Evolutionary conservation across 1,140 invertebrate genomes (phyloP), one percentile per base, ranked within the genome.

Genomic region (Heliothis subflexa): DNA sequence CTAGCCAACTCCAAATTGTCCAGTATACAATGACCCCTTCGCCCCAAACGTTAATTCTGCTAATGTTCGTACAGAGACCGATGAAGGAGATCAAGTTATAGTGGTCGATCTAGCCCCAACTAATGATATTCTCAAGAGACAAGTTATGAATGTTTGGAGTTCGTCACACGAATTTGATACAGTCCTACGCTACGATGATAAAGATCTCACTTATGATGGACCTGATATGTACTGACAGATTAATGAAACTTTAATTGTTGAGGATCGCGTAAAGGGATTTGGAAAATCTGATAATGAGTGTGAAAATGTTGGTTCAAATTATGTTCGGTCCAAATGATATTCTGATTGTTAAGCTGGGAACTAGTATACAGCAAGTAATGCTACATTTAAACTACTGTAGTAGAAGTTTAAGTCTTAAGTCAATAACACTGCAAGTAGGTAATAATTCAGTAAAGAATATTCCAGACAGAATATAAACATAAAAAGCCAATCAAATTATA

Each of bases 131-230:
- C 91, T 88, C 91, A 59, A 76, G 89, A 91, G 91, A 88, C 78
- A 78, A 86, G 86, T 88, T 84, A 86, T 86, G 80, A 85, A 83
- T 85, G 85, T 89, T 90, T 88, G 81, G 82, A 84, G 86, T 83
- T 88, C 84, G 85, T 89, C 87, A 83, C 83, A 84, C 80, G 80
- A 80, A 83, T 86, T 79, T 83, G 77, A 86, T 84, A 66, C 77
- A 84, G 79, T 91, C 91, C 85, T 89, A 92, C 89, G 91, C 78
- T 85, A 55, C 40, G n/a, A 64, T 66, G 74, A 62, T 75, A 47
- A 45, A 10, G 57, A 75, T 62, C 59, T 62, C 25, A 52, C 50
- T 55, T 28, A 55, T 72, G 25, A 33, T 33, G n/a, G 25, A 72
- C 52, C 16, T 72, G 50, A 72, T 72, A 72, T 55, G 55, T 72